phyloP scores from a whole-genome alignment of 2,113 vertebrate genomes.

The Syngnathus scovelli region DNA sequence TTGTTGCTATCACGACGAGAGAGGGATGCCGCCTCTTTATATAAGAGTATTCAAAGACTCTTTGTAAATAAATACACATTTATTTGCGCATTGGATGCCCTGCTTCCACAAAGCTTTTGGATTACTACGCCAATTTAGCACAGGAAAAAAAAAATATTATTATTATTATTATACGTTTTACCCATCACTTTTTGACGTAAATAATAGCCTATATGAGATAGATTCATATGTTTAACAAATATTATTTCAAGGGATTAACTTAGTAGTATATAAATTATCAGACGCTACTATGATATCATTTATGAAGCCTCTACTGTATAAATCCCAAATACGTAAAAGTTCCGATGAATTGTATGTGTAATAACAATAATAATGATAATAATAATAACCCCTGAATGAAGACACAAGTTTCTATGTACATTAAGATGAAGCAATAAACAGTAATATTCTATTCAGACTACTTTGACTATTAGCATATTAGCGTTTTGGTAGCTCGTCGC shows the following conservation, averaged over 20 bases:
- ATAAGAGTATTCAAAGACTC: background rate
- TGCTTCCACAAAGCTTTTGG: slow-evolving; percentile 37
- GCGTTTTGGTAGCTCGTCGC: slow-evolving; percentile 5
- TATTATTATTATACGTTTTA: slow-evolving; percentile 25
- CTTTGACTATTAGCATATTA: slow-evolving; percentile 38
- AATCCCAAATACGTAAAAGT: slow-evolving; percentile 35
- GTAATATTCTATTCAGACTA: slow-evolving; percentile 40
- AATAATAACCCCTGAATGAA: slow-evolving; percentile 38
- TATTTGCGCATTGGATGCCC: slow-evolving; percentile 39
- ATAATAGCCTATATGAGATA: slow-evolving; percentile 59
- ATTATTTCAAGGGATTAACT: slow-evolving; percentile 60
- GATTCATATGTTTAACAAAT: slow-evolving; percentile 60
- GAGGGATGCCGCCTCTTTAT: slow-evolving; percentile 34
- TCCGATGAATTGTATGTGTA: slow-evolving; percentile 39
- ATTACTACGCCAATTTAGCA: slow-evolving; percentile 23
- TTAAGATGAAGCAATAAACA: slow-evolving; percentile 67
- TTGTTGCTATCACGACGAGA: slow-evolving; percentile 46
- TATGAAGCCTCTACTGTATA: slow-evolving; percentile 56
- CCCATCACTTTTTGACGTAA: slow-evolving; percentile 44
- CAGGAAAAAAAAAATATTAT: slow-evolving; percentile 49
- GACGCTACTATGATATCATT: slow-evolving; percentile 56
- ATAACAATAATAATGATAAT: slow-evolving; percentile 5
- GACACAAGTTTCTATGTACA: slow-evolving; percentile 53
- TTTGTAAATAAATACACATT: slow-evolving; percentile 3
- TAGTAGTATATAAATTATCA: slow-evolving; percentile 63